Percentiles rank a stretch among this genome's conserved stretches.
Evolutionary conservation across 2,888 invertebrate genomes (phyloP).

Genomic region (Nemotelus nigrinus): DNA sequence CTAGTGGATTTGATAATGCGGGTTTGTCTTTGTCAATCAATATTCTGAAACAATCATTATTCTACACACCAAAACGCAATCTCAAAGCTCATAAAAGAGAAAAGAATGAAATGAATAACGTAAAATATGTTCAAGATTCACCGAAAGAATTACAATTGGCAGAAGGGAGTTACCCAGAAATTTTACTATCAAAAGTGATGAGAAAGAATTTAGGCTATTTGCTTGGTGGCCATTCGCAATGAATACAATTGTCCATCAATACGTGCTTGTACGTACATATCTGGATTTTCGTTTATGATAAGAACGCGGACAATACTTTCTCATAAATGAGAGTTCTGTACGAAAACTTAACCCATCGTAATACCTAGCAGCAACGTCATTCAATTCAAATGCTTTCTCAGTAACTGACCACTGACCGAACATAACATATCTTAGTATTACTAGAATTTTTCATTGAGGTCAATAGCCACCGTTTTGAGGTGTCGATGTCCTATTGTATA

Average conservation of each 20-base stretch:
- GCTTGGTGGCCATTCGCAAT: neutral
- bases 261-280: neutral
- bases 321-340: conserved; percentile 39
- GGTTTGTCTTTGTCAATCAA: too few relatives aligned
- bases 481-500: conserved; percentile 24
- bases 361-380: neutral
- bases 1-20: too few relatives aligned
- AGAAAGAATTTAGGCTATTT: conserved; percentile 36
- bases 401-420: conserved; percentile 4
- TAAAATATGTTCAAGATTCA: conserved; percentile 36
- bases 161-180: conserved; percentile 39
- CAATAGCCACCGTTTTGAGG: conserved; percentile 18
- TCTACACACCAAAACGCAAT: conserved; percentile 17
- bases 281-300: neutral
- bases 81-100: conserved; percentile 33
- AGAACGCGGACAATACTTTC: conserved; percentile 37
- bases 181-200: conserved; percentile 41
- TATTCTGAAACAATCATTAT: conserved; percentile 9
- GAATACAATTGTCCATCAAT: neutral
- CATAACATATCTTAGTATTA: conserved; percentile 27
- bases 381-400: conserved; percentile 34
- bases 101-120: conserved; percentile 22
- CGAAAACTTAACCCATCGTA: neutral
- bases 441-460: conserved; percentile 43
- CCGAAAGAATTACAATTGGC: conserved; percentile 29